Evolutionary conservation across 2,113 vertebrate species (phyloP).

Genomic region (Gopherus evgoodei): DNA sequence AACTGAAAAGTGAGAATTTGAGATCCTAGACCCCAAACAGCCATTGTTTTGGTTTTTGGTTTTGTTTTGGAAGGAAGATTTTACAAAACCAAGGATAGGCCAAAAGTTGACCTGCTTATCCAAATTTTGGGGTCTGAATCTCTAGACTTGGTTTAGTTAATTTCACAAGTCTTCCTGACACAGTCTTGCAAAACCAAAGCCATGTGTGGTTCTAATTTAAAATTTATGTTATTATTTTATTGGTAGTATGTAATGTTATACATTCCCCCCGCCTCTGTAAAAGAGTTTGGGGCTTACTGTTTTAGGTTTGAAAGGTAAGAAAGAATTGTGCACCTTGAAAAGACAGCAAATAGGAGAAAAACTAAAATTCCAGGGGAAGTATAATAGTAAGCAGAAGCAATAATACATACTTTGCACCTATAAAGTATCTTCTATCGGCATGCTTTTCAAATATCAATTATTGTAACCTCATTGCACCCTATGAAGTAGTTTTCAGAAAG

Average conservation of each 20-base stretch:
- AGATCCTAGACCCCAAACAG: constrained; percentile 43
- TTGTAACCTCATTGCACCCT: constrained; percentile 39
- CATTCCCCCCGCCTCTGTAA: not conserved
- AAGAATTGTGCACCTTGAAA: not conserved
- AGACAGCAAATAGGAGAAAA: not conserved
- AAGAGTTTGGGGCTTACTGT: constrained; percentile 36
- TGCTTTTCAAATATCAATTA: constrained; percentile 37
- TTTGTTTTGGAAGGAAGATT: not conserved
- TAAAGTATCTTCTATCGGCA: fast-evolving
- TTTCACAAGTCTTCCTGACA: not conserved
- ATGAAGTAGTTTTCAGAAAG: not conserved
- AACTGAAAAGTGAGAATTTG: constrained; percentile 53
- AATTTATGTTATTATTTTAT: constrained; percentile 45
- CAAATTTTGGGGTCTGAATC: constrained; percentile 8
- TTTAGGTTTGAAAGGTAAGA: not conserved
- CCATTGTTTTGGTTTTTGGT: not conserved
- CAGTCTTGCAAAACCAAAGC: too few species aligned
- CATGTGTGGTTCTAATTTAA: not conserved
- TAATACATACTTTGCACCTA: not conserved
- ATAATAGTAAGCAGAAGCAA: not conserved
- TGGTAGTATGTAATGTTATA: constrained; percentile 42
- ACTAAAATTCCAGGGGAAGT: not conserved
- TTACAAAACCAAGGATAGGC: constrained; percentile 21
- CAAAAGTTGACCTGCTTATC: constrained; percentile 14
- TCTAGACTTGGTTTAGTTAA: constrained; percentile 44